Base-by-base conservation (phyloP, 2,113 vertebrate genomes). In the Coreoperca whiteheadi region DNA sequence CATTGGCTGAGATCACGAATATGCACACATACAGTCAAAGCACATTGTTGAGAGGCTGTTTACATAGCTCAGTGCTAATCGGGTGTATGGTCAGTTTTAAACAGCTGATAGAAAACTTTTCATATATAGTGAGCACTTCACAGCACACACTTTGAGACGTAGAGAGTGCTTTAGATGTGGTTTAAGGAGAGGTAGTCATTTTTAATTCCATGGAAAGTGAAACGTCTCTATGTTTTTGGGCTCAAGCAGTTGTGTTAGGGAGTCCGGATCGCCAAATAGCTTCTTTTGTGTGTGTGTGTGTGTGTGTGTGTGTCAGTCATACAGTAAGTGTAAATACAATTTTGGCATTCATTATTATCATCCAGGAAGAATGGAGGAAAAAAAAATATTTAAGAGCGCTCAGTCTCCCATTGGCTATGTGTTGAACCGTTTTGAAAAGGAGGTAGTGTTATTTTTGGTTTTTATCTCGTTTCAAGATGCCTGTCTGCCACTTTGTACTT, bases 391-490 rank as follows among this genome's bases (percentile, higher is more conserved):
- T 82, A 77, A 77, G 88, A 91, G 91, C 87, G 89, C 72, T 91
- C 84, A 89, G 86, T 92, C 90, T 94, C 91, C 84, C 91, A 82
- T 89, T 95, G 89, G 93, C 92, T 92, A 76, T 92, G 89, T 88
- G 84, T 93, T 88, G 88, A 94, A 95, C 92, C 65, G 77, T 90
- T 94, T 94, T 88, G 82, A 93, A 94, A 94, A 96, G 94, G 96
- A 96, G 96, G 96, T 96, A 96, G 96, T 92, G 91, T 94, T 94
- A 94, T 95, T 95, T 95, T 96, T 94, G 94, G 95, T 95, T 95
- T 94, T 89, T 82, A 88, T 88, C 89, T 93, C 46, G 39, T 91
- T 89, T 93, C 90, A 92, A 91, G 88, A 93, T 90, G 88, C 90
- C 87, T 82, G 87, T 92, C 91, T 92, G 83, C 82, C 86, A 91